Conservation (phyloP, 1,140 invertebrate genomes). For the Hestina assimilis region DNA sequence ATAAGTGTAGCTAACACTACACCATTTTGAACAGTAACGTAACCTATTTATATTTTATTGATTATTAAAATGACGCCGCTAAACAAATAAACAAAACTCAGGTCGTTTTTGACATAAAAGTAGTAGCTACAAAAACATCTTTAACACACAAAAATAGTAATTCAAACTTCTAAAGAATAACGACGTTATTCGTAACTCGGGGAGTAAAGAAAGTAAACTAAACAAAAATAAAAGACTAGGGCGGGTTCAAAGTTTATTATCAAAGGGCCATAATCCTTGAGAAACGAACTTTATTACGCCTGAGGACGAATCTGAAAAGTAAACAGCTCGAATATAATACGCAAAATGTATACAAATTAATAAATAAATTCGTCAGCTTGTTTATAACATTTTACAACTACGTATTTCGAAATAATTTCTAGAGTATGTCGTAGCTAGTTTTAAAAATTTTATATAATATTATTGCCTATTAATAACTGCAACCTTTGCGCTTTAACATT, state of each 20-base stretch:
- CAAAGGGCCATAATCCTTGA: slow-evolving; percentile 57
- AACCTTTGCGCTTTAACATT: no score
- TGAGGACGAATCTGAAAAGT: slow-evolving; percentile 45
- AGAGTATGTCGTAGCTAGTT: no score
- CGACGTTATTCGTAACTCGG: slow-evolving; percentile 48
- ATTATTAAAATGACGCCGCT: no score
- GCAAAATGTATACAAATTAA: slow-evolving; percentile 51
- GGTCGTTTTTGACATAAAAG: no score
- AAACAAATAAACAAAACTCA: no score
- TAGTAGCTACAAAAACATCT: no score
- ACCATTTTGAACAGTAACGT: no score
- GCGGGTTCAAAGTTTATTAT: slow-evolving; percentile 53
- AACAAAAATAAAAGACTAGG: slow-evolving; percentile 57
- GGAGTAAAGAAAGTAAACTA: slow-evolving; percentile 49
- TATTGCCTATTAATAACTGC: background rate
- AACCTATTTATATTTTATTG: no score
- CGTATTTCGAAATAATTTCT: no score
- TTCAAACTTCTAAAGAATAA: slow-evolving; percentile 50
- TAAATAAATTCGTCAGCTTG: slow-evolving; percentile 20
- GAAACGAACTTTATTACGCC: slow-evolving; percentile 58
- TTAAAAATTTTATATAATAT: background rate
- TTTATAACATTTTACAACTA: no score
- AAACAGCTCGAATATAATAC: slow-evolving; percentile 39
- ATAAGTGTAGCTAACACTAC: no score
- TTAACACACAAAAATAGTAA: slow-evolving; percentile 18